These are phyloP conservation scores for Halichoerus grypus DNA, from an alignment of 2,113 vertebrate genomes.

Conservation along the genomic window DNA sequence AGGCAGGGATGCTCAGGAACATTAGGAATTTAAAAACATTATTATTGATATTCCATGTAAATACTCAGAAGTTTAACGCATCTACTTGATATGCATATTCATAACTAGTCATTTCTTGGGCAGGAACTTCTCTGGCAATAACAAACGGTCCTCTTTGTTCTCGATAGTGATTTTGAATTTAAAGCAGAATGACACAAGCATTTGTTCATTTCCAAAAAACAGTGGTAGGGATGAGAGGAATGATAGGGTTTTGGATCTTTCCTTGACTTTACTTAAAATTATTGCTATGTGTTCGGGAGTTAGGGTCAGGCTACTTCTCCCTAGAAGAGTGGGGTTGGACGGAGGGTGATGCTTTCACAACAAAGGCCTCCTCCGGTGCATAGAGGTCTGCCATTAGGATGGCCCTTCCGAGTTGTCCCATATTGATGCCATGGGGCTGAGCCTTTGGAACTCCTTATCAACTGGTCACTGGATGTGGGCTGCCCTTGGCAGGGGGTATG, in stretches of 20 bases:
- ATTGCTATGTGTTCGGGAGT: not conserved
- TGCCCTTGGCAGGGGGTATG: not conserved
- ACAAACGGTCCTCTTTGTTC: conserved; percentile 40
- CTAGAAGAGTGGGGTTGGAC: not conserved
- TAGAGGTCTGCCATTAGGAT: not conserved
- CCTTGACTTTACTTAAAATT: conserved; percentile 19
- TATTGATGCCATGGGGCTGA: not conserved
- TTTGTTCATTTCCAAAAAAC: not conserved
- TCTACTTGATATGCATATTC: conserved; percentile 28
- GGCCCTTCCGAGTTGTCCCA: not conserved
- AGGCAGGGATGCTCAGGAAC: not conserved
- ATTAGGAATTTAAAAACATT: conserved; percentile 17
- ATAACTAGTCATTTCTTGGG: not conserved
- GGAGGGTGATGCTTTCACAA: not conserved
- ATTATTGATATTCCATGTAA: conserved; percentile 47
- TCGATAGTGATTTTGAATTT: conserved; percentile 40
- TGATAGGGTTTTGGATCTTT: not conserved
- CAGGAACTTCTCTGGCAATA: not conserved
- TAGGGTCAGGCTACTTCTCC: not conserved
- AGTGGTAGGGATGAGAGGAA: not conserved
- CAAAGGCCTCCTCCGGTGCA: not conserved
- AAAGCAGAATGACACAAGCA: conserved; percentile 23
- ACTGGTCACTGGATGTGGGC: not conserved
- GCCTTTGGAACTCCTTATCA: not conserved
- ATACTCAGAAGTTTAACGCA: conserved; percentile 9